Conservation (phyloP, 2,113 vertebrate genomes). For the Patagioenas fasciata region DNA sequence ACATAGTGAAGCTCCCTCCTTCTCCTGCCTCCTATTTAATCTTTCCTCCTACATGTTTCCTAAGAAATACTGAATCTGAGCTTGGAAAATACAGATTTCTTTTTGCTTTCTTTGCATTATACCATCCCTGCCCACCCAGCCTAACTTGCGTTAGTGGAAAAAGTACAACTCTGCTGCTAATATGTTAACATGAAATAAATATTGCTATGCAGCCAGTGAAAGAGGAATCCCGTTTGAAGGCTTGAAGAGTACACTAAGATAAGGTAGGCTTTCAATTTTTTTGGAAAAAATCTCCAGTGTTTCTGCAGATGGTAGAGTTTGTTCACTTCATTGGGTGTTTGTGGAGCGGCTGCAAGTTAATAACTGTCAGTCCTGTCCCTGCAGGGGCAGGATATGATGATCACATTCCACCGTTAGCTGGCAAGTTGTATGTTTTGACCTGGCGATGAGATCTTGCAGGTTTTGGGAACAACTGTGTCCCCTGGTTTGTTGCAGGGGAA, state of each 20-base stretch:
- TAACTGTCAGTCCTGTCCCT: not conserved
- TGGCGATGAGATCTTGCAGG: not conserved
- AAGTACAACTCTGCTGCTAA: not conserved
- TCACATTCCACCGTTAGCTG: not conserved
- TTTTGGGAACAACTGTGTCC: not conserved
- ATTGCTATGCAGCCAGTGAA: not conserved
- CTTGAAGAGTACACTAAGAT: not conserved
- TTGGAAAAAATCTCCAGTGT: not conserved
- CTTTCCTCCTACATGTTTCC: not conserved
- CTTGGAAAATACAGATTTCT: not conserved
- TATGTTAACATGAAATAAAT: not conserved
- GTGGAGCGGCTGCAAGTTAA: not conserved
- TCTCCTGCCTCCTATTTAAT: conserved; percentile 14
- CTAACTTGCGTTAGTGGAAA: not conserved
- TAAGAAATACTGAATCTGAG: not conserved
- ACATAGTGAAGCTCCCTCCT: not conserved
- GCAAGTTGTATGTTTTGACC: not conserved
- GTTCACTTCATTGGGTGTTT: not conserved
- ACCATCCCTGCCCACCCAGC: not conserved
- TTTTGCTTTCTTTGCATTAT: not conserved
- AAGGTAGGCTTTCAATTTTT: not conserved
- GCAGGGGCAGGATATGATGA: rapidly evolving
- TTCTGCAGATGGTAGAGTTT: not conserved
- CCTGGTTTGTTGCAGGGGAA: not conserved
- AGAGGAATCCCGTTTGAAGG: not conserved